A percentile compares a stretch with the other conserved stretches of the same genome.
Conservation (phyloP, 2,888 invertebrate genomes). For the Hyposoter dolosus region DNA sequence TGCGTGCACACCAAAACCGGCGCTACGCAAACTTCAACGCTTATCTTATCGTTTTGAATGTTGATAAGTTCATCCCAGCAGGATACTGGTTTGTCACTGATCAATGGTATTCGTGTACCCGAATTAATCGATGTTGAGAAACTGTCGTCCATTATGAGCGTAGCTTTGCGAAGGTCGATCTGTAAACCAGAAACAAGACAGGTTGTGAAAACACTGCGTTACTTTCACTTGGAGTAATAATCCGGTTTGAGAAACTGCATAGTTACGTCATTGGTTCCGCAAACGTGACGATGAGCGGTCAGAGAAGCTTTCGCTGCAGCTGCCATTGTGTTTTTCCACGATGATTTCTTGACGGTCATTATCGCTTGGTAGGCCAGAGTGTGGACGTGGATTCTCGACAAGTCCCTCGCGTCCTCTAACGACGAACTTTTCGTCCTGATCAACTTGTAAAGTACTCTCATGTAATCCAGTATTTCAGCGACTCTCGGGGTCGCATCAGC, state of each 20-base stretch:
- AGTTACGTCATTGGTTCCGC: slow-evolving; percentile 88
- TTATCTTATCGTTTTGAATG: slow-evolving; percentile 79
- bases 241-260: slow-evolving; percentile 29
- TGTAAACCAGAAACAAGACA: slow-evolving; percentile 69
- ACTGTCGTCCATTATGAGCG: slow-evolving; percentile 92
- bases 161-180: slow-evolving; percentile 86
- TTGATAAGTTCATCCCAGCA: slow-evolving; percentile 91
- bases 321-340: slow-evolving; percentile 92
- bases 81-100: slow-evolving; percentile 90
- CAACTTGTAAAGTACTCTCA: slow-evolving; percentile 89
- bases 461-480: slow-evolving; percentile 92
- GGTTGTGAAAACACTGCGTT: slow-evolving; percentile 37
- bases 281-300: slow-evolving; percentile 93
- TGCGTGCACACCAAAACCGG: slow-evolving; percentile 94
- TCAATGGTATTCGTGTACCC: slow-evolving; percentile 88
- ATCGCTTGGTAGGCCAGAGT: slow-evolving; percentile 95
- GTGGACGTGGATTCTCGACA: slow-evolving; percentile 93
- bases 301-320: slow-evolving; percentile 94
- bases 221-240: slow-evolving; percentile 29
- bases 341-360: slow-evolving; percentile 88
- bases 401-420: slow-evolving; percentile 85
- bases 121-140: slow-evolving; percentile 90
- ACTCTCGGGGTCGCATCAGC: slow-evolving; percentile 93
- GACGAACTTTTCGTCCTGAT: slow-evolving; percentile 85
- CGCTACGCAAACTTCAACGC: slow-evolving; percentile 91